A percentile compares a stretch with the other conserved stretches of the same genome.
phyloP scores from a whole-genome alignment of 2,113 vertebrate species.

The Grantiella picta region DNA sequence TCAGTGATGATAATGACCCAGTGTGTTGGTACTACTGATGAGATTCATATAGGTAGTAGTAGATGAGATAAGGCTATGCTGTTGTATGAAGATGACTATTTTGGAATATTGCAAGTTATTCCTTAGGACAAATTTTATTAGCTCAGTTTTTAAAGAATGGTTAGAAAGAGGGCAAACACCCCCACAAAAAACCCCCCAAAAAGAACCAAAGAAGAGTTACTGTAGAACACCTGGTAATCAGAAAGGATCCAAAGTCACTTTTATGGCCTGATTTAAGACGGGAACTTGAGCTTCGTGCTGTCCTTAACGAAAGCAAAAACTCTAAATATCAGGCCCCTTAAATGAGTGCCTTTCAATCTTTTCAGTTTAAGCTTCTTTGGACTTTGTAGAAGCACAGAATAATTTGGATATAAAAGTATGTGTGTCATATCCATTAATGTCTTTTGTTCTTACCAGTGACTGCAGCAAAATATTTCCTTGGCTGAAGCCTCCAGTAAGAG shows the following conservation, averaged over 20 bases:
- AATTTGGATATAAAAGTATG: not conserved
- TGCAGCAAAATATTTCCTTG: not conserved
- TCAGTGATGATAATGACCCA: not conserved
- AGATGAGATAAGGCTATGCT: not conserved
- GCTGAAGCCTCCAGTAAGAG: not conserved
- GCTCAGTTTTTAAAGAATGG: not conserved
- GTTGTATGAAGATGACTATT: not conserved
- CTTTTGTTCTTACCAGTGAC: not conserved
- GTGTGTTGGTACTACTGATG: not conserved
- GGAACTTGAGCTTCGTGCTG: not conserved
- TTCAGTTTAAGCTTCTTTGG: not conserved
- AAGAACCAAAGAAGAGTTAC: fast-evolving
- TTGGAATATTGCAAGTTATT: not conserved
- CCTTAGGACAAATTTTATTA: not conserved
- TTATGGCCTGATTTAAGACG: not conserved
- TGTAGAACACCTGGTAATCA: not conserved
- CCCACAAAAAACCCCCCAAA: not conserved
- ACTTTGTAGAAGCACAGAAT: not conserved
- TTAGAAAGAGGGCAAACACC: not conserved
- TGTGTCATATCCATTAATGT: not conserved
- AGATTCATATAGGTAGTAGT: fast-evolving
- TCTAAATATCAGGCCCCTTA: not conserved
- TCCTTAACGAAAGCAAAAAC: not conserved
- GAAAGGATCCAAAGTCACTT: not conserved
- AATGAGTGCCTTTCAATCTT: not conserved